Base-by-base conservation (phyloP, 2,113 vertebrate genomes). In the Arothron firmamentum region DNA sequence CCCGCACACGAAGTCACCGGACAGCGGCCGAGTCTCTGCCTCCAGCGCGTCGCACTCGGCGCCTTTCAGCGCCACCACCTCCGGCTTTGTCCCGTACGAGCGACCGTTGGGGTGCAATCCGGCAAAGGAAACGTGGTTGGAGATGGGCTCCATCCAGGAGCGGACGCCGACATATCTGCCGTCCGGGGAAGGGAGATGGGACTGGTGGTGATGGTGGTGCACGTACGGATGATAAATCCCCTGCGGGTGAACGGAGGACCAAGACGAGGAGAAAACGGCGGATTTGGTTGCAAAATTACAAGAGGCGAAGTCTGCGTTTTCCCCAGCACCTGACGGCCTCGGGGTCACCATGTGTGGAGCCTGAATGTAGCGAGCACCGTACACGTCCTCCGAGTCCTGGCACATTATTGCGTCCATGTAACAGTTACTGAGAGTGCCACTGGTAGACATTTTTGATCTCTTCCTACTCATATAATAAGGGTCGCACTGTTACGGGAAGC, bases 351-450 rank as follows among this genome's bases (percentile, higher is more conserved):
- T 84, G 77, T 94, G 94, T 83, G 93, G 92, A 62, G 89, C 91
- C 78, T 92, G 95, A 63, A 93, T 90, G 84, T 94, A 97, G 84
- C 96, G 94, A 72, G 92, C 89, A 25, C 93, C 94, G 84, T 94
- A 98, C 72, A 93, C 92, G 78, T 98, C 96, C 86, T 98, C 95
- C 76, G 92, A 88, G 78, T 98, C 96, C 89, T 94, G 94, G 73
- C 94, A 95, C 93, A 98, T 93, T 70, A 98, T 90, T 74, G 96
- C 93, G 91, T 99, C 96, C 89, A 96, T 94, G 91, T 96, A 99
- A 91, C 97, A 98, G 93, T 96, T 98, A 86, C 92, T 92, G 82
- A 98, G 92, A 85, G 95, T 87, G 89, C 95, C 94, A 93, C 94
- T 94, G 89, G 94, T 94, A 88, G 96, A 97, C 96, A 99, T 99